phyloP scores from a whole-genome alignment of 2,797 vertebrate species.

The Coendou prehensilis region DNA sequence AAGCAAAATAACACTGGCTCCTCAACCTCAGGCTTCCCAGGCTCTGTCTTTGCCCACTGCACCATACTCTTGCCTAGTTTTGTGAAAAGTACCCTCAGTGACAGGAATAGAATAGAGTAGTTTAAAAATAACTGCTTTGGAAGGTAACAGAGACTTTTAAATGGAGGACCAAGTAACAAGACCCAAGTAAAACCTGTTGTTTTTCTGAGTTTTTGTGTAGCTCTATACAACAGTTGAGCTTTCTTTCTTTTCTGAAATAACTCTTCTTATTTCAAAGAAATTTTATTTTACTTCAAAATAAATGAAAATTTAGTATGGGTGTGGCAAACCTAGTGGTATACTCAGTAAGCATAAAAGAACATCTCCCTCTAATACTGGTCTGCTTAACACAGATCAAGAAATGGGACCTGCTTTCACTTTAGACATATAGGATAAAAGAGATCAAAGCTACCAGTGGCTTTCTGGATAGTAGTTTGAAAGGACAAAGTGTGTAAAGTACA shows the following conservation, averaged over 20 bases:
- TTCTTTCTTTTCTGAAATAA: constrained; percentile 38
- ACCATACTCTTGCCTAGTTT: background rate
- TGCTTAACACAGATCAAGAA: constrained; percentile 42
- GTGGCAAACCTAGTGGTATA: background rate
- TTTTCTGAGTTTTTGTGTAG: background rate
- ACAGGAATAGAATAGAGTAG: background rate
- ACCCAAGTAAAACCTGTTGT: background rate
- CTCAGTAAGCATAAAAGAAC: background rate
- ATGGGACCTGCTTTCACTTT: background rate
- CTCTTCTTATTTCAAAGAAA: constrained; percentile 28
- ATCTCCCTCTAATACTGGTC: background rate
- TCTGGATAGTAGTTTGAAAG: background rate
- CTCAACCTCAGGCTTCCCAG: too few species aligned
- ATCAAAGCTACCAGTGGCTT: background rate
- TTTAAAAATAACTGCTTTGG: background rate
- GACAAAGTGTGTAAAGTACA: background rate
- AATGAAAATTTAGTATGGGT: background rate
- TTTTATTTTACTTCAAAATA: constrained; percentile 55
- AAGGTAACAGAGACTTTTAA: background rate
- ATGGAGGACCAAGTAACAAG: background rate
- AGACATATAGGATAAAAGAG: background rate
- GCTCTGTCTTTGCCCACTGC: background rate
- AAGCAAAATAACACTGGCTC: rapidly evolving
- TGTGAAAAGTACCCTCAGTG: background rate
- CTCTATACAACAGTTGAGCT: background rate